Evolutionary conservation across 2,113 vertebrate species (phyloP).

Genomic region (Siniperca chuatsi): DNA sequence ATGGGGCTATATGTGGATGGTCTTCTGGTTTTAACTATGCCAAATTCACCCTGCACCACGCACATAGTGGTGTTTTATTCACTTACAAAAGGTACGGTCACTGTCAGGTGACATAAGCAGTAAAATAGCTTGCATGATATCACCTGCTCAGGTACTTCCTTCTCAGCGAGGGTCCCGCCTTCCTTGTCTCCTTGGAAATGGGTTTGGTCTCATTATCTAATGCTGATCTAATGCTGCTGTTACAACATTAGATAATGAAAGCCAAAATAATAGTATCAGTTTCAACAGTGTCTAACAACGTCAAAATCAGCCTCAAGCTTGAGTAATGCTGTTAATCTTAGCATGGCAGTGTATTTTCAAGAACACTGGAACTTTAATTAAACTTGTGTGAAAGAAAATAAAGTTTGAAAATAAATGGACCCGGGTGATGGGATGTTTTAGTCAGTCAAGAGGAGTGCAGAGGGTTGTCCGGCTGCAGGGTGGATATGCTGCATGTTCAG

Average conservation of each 20-base stretch:
- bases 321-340: neutral
- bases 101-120: slow-evolving; percentile 14
- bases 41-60: neutral
- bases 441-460: neutral
- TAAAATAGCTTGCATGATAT: neutral
- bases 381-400: neutral
- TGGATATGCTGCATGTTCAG: slow-evolving; percentile 22
- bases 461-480: neutral
- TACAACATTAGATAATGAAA: neutral
- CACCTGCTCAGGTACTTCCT: slow-evolving; percentile 29
- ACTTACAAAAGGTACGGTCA: neutral
- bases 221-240: neutral
- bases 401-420: neutral
- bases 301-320: neutral
- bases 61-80: neutral
- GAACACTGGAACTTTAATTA: neutral
- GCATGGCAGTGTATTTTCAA: neutral
- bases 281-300: neutral
- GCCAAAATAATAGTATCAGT: too few relatives aligned
- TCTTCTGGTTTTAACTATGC: neutral
- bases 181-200: neutral
- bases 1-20: neutral
- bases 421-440: neutral
- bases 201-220: neutral
- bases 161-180: neutral